These are phyloP conservation scores for Nomia melanderi DNA, from an alignment of 1,140 invertebrate species.

Conservation along the genomic window DNA sequence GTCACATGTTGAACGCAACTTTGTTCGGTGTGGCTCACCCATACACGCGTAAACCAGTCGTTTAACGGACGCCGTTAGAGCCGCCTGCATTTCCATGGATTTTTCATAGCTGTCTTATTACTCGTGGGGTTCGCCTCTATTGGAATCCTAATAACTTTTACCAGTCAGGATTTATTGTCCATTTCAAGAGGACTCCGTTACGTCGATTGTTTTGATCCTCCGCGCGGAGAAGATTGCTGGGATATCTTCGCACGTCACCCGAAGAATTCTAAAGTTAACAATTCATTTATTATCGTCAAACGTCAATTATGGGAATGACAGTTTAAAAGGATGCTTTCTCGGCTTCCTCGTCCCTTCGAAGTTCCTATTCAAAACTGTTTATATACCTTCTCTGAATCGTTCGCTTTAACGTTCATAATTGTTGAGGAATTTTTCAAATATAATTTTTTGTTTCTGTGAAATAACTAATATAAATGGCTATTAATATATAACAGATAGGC, in stretches of 20 bases:
- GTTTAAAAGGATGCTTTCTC: too few species aligned
- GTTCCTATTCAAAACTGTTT: too few species aligned
- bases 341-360: too few species aligned
- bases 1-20: constrained; percentile 16
- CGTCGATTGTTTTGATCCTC: constrained; percentile 39
- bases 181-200: constrained; percentile 46
- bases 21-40: neutral
- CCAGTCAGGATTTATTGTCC: constrained; percentile 46
- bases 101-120: constrained; percentile 23
- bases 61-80: constrained; percentile 2
- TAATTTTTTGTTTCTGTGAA: too few species aligned
- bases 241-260: neutral
- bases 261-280: neutral
- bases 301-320: neutral
- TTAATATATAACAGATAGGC: too few species aligned
- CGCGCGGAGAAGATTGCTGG: neutral
- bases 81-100: constrained; percentile 9
- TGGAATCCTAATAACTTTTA: constrained; percentile 56
- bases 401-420: too few species aligned
- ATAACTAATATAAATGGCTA: too few species aligned
- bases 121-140: constrained; percentile 20
- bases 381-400: too few species aligned
- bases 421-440: too few species aligned
- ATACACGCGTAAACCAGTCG: constrained; percentile 7
- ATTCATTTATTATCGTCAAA: neutral